phyloP scores from a whole-genome alignment of 2,113 vertebrate species.

The Sciurus niger region DNA sequence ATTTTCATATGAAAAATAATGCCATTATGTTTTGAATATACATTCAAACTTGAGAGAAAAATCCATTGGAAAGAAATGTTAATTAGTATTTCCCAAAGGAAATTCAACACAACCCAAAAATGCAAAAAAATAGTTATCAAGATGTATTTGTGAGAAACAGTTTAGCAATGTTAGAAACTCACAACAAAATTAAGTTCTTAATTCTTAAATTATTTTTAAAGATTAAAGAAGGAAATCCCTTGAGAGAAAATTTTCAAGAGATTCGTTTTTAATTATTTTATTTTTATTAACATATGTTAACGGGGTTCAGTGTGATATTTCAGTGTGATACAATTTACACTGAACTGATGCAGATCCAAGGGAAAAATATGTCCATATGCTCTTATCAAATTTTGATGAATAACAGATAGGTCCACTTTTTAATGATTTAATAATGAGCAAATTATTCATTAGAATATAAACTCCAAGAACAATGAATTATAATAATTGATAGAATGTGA shows the following conservation, averaged over 20 bases:
- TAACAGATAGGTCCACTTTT: neutral
- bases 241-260: neutral
- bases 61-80: slow-evolving; percentile 23
- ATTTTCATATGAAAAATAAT: slow-evolving; percentile 1
- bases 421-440: neutral
- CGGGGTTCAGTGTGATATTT: no score
- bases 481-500: no score
- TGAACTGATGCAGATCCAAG: no score
- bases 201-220: neutral
- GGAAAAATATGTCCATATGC: no score
- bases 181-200: neutral
- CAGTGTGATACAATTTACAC: no score
- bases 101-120: neutral
- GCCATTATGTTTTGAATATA: neutral
- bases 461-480: neutral
- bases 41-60: slow-evolving; percentile 31
- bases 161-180: neutral
- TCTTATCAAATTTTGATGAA: neutral
- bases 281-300: neutral
- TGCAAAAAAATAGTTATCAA: neutral
- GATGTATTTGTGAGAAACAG: neutral
- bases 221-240: neutral
- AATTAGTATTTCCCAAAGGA: slow-evolving; percentile 23
- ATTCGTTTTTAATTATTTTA: neutral
- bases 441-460: neutral